These are phyloP conservation scores for Aphaenogaster floridana DNA, from an alignment of 1,140 invertebrate genomes.

Conservation along the genomic window DNA sequence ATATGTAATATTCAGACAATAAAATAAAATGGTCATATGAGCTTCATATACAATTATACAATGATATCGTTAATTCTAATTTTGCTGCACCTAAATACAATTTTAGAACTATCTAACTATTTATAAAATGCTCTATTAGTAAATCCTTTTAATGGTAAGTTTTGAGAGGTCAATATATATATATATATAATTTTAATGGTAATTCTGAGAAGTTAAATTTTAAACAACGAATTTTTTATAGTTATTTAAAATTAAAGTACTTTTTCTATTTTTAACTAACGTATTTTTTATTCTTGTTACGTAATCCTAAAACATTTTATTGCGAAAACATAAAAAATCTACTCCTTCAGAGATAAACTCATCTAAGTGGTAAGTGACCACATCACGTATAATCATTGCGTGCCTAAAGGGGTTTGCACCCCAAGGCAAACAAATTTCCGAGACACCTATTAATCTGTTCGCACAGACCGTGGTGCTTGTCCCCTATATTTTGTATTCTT, in stretches of 20 bases:
- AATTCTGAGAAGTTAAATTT: not conserved
- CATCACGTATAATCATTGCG: slow-evolving; percentile 7
- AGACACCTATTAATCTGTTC: not conserved
- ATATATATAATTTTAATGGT: too few species aligned
- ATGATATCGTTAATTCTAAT: not conserved
- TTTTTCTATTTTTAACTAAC: slow-evolving; percentile 9
- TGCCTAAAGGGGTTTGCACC: not conserved
- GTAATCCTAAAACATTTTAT: not conserved
- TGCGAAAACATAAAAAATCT: not conserved
- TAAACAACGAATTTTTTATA: not conserved
- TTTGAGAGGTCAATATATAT: too few species aligned
- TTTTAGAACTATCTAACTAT: not conserved
- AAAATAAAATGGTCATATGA: not conserved
- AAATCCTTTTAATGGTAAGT: too few species aligned
- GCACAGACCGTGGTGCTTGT: not conserved
- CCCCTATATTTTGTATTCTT: not conserved
- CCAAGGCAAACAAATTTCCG: not conserved
- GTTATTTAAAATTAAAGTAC: not conserved
- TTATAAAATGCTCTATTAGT: not conserved
- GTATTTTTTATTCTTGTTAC: not conserved
- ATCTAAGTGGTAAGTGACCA: slow-evolving; percentile 27
- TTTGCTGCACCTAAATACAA: not conserved
- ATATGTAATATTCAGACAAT: not conserved
- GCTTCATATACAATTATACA: not conserved
- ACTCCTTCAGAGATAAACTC: not conserved